A percentile compares a stretch with the other conserved stretches of the same genome.
Evolutionary conservation across 2,113 vertebrate species (phyloP).

Genomic region (Myiopsitta monachus): DNA sequence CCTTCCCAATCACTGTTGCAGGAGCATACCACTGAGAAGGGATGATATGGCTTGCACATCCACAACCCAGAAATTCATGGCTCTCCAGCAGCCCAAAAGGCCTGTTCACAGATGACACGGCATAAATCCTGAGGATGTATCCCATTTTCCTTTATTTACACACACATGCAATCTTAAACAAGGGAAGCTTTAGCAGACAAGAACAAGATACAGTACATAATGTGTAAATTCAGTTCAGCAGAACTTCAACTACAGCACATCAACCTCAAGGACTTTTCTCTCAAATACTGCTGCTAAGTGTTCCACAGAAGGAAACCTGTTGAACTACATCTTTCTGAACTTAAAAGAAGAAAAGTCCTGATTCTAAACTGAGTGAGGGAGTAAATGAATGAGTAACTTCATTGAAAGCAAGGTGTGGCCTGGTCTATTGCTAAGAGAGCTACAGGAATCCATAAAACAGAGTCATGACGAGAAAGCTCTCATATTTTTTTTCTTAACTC

Average conservation of each 20-base stretch:
- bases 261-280: constrained; percentile 37
- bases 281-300: constrained; percentile 34
- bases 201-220: not conserved
- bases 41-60: not conserved
- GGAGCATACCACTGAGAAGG: not conserved
- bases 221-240: constrained; percentile 41
- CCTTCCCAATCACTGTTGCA: not conserved
- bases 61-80: not conserved
- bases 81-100: not conserved
- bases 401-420: not conserved
- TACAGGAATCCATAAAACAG: not conserved
- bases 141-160: not conserved
- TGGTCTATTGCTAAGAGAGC: constrained; percentile 8
- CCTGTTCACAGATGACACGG: not conserved
- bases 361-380: constrained; percentile 23
- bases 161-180: not conserved
- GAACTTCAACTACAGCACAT: constrained; percentile 32
- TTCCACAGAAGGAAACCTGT: constrained; percentile 27
- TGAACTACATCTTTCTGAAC: constrained; percentile 47
- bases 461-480: constrained; percentile 16
- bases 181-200: not conserved
- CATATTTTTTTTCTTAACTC: not conserved
- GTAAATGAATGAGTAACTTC: constrained; percentile 39
- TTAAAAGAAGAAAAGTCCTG: constrained; percentile 34
- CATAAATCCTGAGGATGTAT: not conserved